phyloP scores from a whole-genome alignment of 23 tunicate genomes.

The Halocynthia roretzi region DNA sequence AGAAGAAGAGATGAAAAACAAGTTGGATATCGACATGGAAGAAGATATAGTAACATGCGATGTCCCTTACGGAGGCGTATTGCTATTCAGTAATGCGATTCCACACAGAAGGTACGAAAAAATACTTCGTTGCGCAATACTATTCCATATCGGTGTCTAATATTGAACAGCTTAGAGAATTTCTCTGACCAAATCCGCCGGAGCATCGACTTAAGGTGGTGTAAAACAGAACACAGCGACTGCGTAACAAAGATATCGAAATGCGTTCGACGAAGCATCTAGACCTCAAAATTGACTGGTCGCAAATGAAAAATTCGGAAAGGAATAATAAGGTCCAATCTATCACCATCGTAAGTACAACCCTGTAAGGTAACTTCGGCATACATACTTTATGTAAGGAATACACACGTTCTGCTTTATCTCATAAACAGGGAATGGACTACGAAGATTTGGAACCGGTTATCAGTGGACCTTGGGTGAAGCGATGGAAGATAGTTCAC shows the following conservation, averaged over 20 bases:
- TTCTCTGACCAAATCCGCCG: constrained; percentile 59
- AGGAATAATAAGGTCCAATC: constrained; percentile 48
- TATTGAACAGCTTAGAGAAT: constrained; percentile 47
- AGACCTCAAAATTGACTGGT: constrained; percentile 81
- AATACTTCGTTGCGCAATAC: background rate
- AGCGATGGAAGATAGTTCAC: constrained; percentile 85
- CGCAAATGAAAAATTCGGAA: constrained; percentile 29
- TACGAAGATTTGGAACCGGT: constrained; percentile 62
- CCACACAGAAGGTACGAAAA: constrained; percentile 77
- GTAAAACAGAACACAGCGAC: constrained; percentile 60
- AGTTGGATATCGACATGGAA: constrained; percentile 54
- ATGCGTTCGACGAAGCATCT: constrained; percentile 68
- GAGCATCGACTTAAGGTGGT: constrained; percentile 90
- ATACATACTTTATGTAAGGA: no score
- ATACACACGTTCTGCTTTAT: no score
- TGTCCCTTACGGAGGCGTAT: constrained; percentile 81
- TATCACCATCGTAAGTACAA: constrained; percentile 40
- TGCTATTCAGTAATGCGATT: constrained; percentile 69
- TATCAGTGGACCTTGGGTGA: constrained; percentile 92
- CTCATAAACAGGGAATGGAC: constrained; percentile 27
- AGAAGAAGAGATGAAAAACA: constrained; percentile 59
- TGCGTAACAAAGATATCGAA: constrained; percentile 47
- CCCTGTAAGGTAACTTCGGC: no score
- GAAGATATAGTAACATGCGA: constrained; percentile 82
- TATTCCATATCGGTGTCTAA: no score